Conservation (phyloP, 2,113 vertebrate species). For the Ornithorhynchus anatinus region DNA sequence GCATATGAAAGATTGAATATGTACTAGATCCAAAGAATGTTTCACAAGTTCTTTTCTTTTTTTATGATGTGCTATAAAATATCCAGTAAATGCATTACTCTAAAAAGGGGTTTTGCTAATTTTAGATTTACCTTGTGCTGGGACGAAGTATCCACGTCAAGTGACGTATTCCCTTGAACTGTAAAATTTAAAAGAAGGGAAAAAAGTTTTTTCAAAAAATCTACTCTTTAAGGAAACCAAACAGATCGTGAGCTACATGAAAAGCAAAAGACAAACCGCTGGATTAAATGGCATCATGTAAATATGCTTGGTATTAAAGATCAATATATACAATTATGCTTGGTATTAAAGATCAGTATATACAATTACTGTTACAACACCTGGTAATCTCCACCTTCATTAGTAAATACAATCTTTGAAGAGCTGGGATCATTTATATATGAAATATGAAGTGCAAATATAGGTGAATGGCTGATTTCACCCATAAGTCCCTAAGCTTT, state of each 20-base stretch:
- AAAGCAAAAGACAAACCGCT: background rate
- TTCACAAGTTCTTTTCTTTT: background rate
- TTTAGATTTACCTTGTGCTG: slow-evolving; percentile 59
- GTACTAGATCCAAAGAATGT: background rate
- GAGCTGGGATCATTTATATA: background rate
- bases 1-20: background rate
- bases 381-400: background rate
- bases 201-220: background rate
- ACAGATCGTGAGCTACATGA: background rate
- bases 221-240: background rate
- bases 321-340: background rate
- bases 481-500: too few relatives aligned
- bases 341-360: slow-evolving; percentile 2
- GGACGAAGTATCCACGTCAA: background rate
- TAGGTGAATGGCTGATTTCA: too few relatives aligned
- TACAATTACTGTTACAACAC: background rate
- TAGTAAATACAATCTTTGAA: slow-evolving; percentile 6
- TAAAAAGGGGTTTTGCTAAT: background rate
- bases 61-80: slow-evolving; percentile 13
- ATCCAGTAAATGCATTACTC: background rate
- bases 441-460: background rate
- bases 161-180: slow-evolving; percentile 18
- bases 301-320: slow-evolving; percentile 1
- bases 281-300: background rate
- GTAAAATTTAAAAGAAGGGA: slow-evolving; percentile 8